phyloP scores from a whole-genome alignment of 2,888 invertebrate genomes.

The Calliphora vomitoria region DNA sequence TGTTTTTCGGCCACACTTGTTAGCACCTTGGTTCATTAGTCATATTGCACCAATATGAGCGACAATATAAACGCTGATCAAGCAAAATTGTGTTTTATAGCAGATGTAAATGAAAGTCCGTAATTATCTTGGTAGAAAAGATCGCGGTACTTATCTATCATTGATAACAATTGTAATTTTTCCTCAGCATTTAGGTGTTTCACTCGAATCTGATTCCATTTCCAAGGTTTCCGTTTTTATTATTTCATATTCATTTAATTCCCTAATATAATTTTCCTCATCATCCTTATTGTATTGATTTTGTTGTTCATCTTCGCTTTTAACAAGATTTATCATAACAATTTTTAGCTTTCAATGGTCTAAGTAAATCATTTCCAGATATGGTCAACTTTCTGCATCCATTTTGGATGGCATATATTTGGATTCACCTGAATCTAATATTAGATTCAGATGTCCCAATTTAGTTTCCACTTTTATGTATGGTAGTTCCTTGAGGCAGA shows the following conservation, averaged over 20 bases:
- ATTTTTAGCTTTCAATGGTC: conserved; percentile 37
- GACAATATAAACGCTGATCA: neutral
- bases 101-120: neutral
- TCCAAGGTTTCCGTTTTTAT: neutral
- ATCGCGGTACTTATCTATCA: neutral
- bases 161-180: neutral
- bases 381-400: conserved; percentile 12
- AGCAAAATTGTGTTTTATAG: neutral
- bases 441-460: conserved; percentile 24
- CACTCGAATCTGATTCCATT: neutral
- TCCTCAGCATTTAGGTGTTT: neutral
- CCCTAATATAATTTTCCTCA: neutral
- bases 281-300: neutral
- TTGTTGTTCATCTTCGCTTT: conserved; percentile 19
- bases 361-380: conserved; percentile 21
- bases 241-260: neutral
- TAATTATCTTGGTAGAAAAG: neutral
- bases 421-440: conserved; percentile 44
- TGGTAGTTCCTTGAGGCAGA: too few species aligned
- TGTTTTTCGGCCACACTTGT: too few species aligned
- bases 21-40: too few species aligned
- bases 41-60: too few species aligned
- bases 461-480: conserved; percentile 18
- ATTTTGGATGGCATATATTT: conserved; percentile 26
- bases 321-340: conserved; percentile 30